These are phyloP conservation scores for Alligator sinensis DNA, from an alignment of 2,113 vertebrate genomes.

Conservation along the genomic window DNA sequence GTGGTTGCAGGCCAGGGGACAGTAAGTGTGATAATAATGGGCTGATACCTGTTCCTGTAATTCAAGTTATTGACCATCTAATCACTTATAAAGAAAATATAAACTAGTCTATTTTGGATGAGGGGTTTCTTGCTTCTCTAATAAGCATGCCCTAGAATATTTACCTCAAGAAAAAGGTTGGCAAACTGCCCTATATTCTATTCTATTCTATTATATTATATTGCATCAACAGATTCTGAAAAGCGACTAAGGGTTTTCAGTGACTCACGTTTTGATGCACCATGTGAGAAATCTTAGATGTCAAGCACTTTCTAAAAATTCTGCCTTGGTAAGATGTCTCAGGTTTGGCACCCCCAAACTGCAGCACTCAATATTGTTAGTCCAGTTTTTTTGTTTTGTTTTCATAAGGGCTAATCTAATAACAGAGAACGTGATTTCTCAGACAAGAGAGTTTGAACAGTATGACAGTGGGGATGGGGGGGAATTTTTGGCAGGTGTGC, in stretches of 20 bases:
- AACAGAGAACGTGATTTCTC: not conserved
- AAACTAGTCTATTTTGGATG: not conserved
- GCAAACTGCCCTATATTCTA: not conserved
- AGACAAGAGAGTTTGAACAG: not conserved
- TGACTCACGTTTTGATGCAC: not conserved
- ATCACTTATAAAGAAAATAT: not conserved
- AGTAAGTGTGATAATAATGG: not conserved
- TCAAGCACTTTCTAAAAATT: not conserved
- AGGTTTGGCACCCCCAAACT: not conserved
- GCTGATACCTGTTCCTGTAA: not conserved
- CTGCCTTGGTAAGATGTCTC: not conserved
- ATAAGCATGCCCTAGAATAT: not conserved
- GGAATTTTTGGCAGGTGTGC: no score
- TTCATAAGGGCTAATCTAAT: not conserved
- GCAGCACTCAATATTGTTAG: not conserved
- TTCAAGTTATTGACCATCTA: not conserved
- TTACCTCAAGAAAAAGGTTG: not conserved
- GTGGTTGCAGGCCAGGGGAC: not conserved
- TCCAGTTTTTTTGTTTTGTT: not conserved
- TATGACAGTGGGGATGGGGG: not conserved
- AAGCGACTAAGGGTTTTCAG: not conserved
- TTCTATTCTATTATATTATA: not conserved
- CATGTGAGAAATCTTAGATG: not conserved
- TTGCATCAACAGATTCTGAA: not conserved
- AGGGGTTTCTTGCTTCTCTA: not conserved